A percentile compares a stretch with the other conserved stretches of the same genome.
phyloP scores from a whole-genome alignment of 1,140 invertebrate genomes.

The Episyrphus balteatus region DNA sequence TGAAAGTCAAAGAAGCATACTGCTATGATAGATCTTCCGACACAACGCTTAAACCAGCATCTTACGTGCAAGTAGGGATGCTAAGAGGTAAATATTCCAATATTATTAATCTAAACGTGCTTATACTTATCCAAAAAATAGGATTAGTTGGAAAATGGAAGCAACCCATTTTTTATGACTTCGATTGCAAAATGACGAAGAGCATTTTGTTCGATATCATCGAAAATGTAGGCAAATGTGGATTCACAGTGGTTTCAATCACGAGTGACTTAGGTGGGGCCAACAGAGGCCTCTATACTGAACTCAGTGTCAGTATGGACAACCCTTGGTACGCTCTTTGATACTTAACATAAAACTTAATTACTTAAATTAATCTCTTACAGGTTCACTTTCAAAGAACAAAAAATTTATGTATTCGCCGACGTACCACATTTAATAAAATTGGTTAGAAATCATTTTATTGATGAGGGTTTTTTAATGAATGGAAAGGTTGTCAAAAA shows the following conservation, averaged over 20 bases:
- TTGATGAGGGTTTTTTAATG: slow-evolving; percentile 5
- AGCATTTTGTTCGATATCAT: background rate
- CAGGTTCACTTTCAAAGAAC: background rate
- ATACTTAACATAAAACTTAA: background rate
- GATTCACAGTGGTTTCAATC: no score
- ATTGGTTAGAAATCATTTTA: slow-evolving; percentile 9
- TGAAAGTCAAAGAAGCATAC: slow-evolving; percentile 7
- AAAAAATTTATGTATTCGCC: slow-evolving; percentile 7
- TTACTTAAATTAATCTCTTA: background rate
- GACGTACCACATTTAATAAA: slow-evolving; percentile 9
- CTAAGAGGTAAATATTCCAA: background rate
- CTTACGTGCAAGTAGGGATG: no score
- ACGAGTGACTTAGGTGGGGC: background rate
- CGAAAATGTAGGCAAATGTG: no score
- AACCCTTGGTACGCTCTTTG: background rate
- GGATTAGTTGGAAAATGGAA: background rate
- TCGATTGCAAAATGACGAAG: background rate
- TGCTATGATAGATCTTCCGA: slow-evolving; percentile 4
- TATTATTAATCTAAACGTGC: background rate
- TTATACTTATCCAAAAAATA: background rate
- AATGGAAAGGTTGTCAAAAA: slow-evolving; percentile 1
- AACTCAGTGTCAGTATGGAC: background rate
- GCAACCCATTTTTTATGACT: background rate
- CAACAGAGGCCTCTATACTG: background rate
- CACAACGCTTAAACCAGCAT: no score